A percentile compares a stretch with the other conserved stretches of the same genome.
Conservation (phyloP, 2,888 invertebrate species). For the Mythimna ferrago region DNA sequence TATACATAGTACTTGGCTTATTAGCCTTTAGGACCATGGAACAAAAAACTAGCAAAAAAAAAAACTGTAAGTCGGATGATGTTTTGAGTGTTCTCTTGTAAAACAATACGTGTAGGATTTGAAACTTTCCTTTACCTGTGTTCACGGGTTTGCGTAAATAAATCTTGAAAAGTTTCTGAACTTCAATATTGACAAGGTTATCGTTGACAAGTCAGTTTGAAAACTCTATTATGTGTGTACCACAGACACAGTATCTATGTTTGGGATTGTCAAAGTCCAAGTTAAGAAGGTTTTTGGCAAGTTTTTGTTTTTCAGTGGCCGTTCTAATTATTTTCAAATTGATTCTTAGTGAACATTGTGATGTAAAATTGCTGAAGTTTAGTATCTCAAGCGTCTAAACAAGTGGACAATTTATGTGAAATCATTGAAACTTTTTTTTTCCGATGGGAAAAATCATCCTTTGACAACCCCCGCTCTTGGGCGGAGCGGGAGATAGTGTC, state of each 20-base stretch:
- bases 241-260: background rate
- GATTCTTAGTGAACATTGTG: background rate
- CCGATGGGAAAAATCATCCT: too few relatives aligned
- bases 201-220: conserved; percentile 10
- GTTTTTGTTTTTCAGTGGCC: background rate
- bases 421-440: background rate
- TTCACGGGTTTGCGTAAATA: conserved; percentile 13
- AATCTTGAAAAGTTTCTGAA: conserved; percentile 20
- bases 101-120: background rate
- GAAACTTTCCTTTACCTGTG: conserved; percentile 23
- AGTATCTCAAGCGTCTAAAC: background rate
- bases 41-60: background rate
- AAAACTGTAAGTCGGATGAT: background rate
- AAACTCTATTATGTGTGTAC: background rate
- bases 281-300: background rate
- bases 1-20: background rate
- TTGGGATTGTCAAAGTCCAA: background rate
- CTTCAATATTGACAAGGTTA: background rate
- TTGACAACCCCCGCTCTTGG: too few relatives aligned
- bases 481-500: too few relatives aligned
- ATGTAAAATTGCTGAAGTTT: background rate
- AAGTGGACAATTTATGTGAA: background rate
- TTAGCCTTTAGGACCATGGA: too few relatives aligned
- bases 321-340: background rate
- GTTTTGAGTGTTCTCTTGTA: background rate